phyloP scores from a whole-genome alignment of 1,140 invertebrate species.

The Sminthurinus signatus region DNA sequence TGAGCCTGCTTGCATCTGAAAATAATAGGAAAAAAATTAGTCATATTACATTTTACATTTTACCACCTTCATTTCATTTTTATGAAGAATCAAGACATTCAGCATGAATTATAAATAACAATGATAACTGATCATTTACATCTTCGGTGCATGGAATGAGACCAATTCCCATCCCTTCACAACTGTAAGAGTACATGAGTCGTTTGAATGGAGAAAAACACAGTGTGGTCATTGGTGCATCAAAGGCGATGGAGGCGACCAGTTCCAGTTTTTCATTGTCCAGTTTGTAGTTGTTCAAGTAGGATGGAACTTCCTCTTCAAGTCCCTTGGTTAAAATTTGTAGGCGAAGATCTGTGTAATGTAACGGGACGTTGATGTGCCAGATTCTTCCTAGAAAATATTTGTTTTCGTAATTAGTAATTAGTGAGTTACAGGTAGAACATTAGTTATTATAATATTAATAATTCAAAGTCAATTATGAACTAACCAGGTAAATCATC shows the following conservation, averaged over 20 bases:
- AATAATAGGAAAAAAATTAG: no score
- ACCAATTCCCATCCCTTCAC: constrained; percentile 18
- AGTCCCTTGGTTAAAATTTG: constrained; percentile 27
- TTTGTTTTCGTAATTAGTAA: no score
- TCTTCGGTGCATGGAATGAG: constrained; percentile 28
- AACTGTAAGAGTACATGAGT: constrained; percentile 22
- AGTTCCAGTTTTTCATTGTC: constrained; percentile 27
- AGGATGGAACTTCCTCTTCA: constrained; percentile 17
- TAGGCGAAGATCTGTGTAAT: constrained; percentile 24
- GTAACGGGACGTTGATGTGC: constrained; percentile 21
- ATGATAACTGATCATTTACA: no score
- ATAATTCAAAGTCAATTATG: no score
- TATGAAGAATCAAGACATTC: not conserved
- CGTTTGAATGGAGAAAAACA: constrained; percentile 16
- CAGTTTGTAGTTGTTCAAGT: constrained; percentile 28
- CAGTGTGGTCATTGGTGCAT: constrained; percentile 23
- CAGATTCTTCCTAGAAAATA: constrained; percentile 26
- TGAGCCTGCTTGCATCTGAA: constrained; percentile 17
- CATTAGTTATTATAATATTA: no score
- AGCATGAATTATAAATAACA: no score
- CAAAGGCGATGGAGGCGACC: constrained; percentile 25
- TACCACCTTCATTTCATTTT: not conserved
- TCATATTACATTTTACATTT: not conserved
- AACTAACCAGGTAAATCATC: constrained; percentile 22
- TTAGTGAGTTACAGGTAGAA: no score